A percentile compares a stretch with the other conserved stretches of the same genome.
Conservation (phyloP, 1,140 invertebrate species). For the Eupristina koningsbergeri region DNA sequence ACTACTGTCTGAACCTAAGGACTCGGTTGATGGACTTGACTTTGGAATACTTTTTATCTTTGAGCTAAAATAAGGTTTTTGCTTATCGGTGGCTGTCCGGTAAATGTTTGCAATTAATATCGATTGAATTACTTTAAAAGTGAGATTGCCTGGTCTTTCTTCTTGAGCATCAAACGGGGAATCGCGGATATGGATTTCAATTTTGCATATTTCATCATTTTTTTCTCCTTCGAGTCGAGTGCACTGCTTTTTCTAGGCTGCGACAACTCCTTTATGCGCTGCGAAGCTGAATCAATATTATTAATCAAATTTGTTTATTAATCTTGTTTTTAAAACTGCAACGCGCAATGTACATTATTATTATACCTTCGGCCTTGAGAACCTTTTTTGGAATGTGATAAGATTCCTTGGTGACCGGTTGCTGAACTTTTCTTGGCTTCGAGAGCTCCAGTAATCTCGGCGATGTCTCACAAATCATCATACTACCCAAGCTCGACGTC, state of each 20-base stretch:
- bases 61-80: neutral
- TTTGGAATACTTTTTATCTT: neutral
- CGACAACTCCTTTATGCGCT: slow-evolving; percentile 54
- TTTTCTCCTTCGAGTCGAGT: neutral
- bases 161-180: neutral
- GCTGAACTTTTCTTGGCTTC: neutral
- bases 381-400: neutral
- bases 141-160: neutral
- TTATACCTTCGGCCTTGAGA: slow-evolving; percentile 29
- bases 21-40: neutral
- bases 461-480: slow-evolving; percentile 9
- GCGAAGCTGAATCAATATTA: slow-evolving; percentile 46
- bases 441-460: slow-evolving; percentile 40
- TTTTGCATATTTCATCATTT: neutral
- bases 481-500: neutral
- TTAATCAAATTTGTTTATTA: neutral
- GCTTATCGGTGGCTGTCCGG: neutral
- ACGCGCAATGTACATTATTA: no score
- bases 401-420: neutral
- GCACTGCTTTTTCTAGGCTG: no score
- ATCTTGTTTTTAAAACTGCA: no score
- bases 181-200: neutral
- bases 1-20: neutral
- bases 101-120: neutral
- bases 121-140: neutral